phyloP scores from a whole-genome alignment of 2,113 vertebrate genomes.

The Percopsis transmontana region DNA sequence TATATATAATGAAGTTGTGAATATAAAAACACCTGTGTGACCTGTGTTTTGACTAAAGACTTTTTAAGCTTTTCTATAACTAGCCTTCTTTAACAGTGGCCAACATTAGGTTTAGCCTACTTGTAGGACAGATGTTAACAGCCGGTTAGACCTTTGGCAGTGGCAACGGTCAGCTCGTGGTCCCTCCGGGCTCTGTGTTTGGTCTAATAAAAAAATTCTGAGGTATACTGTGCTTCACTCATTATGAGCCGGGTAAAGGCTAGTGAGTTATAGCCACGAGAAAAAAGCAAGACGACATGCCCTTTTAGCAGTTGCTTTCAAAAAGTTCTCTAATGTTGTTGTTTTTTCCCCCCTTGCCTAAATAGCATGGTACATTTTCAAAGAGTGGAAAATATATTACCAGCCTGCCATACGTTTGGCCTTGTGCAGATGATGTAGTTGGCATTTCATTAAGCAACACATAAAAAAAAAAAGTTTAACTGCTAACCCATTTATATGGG shows the following conservation, averaged over 20 bases:
- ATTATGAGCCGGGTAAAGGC: conserved; percentile 47
- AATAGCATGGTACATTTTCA: conserved; percentile 52
- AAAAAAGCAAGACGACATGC: conserved; percentile 36
- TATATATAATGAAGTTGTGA: neutral
- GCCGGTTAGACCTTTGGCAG: conserved; percentile 24
- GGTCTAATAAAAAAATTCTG: conserved; percentile 46
- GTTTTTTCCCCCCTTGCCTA: conserved; percentile 23
- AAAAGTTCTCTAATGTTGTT: conserved; percentile 44
- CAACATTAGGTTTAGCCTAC: conserved; percentile 14
- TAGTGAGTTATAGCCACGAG: conserved; percentile 44
- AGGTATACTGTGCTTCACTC: conserved; percentile 43
- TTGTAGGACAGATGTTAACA: conserved; percentile 17
- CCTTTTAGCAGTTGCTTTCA: conserved; percentile 53
- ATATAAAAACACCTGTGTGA: conserved; percentile 4
- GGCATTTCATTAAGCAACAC: conserved; percentile 29
- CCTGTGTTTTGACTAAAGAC: neutral
- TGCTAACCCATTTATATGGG: conserved; percentile 29
- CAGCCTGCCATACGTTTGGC: conserved; percentile 9
- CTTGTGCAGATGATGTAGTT: conserved; percentile 41
- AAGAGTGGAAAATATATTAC: conserved; percentile 50
- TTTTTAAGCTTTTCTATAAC: conserved; percentile 40
- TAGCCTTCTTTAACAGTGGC: conserved; percentile 33
- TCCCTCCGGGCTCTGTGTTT: conserved; percentile 54
- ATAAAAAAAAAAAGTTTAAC: conserved; percentile 29
- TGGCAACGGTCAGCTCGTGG: conserved; percentile 16